Base-by-base conservation (phyloP, 2,113 vertebrate genomes). In the Erythrolamprus reginae region DNA sequence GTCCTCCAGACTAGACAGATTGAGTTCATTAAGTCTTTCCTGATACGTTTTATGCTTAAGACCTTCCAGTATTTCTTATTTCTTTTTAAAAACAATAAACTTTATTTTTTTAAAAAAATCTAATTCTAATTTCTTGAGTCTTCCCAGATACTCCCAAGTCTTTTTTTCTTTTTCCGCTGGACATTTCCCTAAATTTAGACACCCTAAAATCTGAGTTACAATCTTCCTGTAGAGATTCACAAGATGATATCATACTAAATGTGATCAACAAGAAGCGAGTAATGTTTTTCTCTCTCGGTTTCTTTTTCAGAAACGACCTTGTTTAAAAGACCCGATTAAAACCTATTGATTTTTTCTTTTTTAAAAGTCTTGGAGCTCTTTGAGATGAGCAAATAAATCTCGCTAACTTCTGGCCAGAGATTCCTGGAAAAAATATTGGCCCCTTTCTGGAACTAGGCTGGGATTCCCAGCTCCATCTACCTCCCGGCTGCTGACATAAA, bases 371-470 rank as follows among this genome's bases (percentile, higher is more conserved):
- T n/a, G 90, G 92, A 96, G 95, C 55, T 94, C 95, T 84, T 95
- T 93, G 89, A 28, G 88, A 95, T n/a, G 90, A 94, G 92, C 93
- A 96, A 96, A 97, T 97, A 97, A 97, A 97, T 97, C 97, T 97
- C 94, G 92, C 93, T 91, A 91, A 89, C 94, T 94, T 93, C 93
- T 91, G 84, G 28, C 95, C 88, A 90, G 88, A 33, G 96, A 96
- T 97, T 97, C 97, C 97, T 97, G 97, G 97, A 97, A 97, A 96
- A 95, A 92, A 90, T 89, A 90, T 92, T 85, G 83, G 95, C 92
- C 93, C 50, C 93, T 96, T 97, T 96, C 97, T 97, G 97, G 97
- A 97, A 97, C 94, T 91, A 95, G 95, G 92, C 95, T 92, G 93
- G 94, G 96, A 95, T 93, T 90, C 96, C 96, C 92, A 87, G 86